Conservation (phyloP, 2,113 vertebrate species). For the Spea bombifrons region DNA sequence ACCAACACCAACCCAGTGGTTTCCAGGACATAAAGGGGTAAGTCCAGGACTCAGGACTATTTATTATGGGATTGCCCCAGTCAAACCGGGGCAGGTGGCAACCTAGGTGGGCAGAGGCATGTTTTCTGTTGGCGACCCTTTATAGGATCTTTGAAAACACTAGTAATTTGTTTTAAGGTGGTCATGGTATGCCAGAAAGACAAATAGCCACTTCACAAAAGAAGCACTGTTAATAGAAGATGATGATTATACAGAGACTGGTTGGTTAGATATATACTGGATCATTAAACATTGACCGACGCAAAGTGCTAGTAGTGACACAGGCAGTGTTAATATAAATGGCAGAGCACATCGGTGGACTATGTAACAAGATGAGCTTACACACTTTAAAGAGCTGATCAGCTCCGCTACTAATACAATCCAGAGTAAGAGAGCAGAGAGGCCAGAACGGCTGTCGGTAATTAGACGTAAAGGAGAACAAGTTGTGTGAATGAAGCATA, state of each 20-base stretch:
- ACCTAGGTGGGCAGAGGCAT: no score
- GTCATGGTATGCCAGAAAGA: background rate
- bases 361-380: conserved; percentile 34
- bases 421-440: background rate
- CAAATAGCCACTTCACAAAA: background rate
- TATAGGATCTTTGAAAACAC: no score
- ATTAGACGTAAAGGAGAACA: background rate
- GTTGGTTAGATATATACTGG: conserved; percentile 20
- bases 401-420: conserved; percentile 14
- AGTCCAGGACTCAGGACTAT: no score
- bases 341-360: conserved; percentile 5
- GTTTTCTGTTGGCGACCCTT: no score
- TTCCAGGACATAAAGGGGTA: no score
- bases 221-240: background rate
- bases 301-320: background rate
- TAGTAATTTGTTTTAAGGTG: no score
- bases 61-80: no score
- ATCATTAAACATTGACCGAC: background rate
- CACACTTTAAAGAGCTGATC: conserved; percentile 21
- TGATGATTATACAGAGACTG: conserved; percentile 18
- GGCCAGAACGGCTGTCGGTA: background rate
- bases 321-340: background rate
- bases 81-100: no score
- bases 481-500: background rate
- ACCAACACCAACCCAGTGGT: no score